Base-by-base conservation (phyloP, 1,140 invertebrate species). In the Heliconius himera region DNA sequence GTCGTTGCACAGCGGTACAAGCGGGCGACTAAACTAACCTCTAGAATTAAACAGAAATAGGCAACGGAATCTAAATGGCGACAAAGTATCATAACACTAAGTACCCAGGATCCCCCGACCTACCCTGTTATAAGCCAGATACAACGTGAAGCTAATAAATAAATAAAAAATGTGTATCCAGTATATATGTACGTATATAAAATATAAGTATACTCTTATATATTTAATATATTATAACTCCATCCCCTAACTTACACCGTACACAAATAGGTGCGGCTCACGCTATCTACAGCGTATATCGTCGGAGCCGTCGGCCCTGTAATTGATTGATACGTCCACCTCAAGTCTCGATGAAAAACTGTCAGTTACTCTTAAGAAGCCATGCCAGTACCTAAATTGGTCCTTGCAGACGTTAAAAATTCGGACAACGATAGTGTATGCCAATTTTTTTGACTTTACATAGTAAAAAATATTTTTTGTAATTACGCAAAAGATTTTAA, bases 311-410 rank as follows among this genome's bases (percentile, higher is more conserved):
- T 88, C 89, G 83, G 87, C 82, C 88, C 85, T 87, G 86, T 92
- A 93, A 92, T 92, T 91, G 90, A 93, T 93, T 92, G 90, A 93
- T 92, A 89, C 86, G 82, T 91, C 88, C 88, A 88, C 84, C 76
- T 76, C 78, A 49, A 82, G 78, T 78, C 76, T 83, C 79, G 71
- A 77, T 81, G 60, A 70, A 79, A 75, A 79, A 81, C 74, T 73
- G 51, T 46, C 38, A 54, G 71, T 79, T 41, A 70, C 74, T 70
- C 49, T 73, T 71, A 78, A 73, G 36, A 78, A 73, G 54, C 71
- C 70, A 78, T 71, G 76, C 73, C 70, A 73, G 70, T 70, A 29
- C 29, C 18, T 73, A 73, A 78, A 78, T 78, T 60, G 76, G 33
- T 60, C 60, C 13, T 29, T 29, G 5, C 11, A 29, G 60, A 29